Evolutionary conservation across 2,888 invertebrate species (phyloP), one percentile per base, ranked within the genome.

Genomic region (Drosophila kambysellisi): DNA sequence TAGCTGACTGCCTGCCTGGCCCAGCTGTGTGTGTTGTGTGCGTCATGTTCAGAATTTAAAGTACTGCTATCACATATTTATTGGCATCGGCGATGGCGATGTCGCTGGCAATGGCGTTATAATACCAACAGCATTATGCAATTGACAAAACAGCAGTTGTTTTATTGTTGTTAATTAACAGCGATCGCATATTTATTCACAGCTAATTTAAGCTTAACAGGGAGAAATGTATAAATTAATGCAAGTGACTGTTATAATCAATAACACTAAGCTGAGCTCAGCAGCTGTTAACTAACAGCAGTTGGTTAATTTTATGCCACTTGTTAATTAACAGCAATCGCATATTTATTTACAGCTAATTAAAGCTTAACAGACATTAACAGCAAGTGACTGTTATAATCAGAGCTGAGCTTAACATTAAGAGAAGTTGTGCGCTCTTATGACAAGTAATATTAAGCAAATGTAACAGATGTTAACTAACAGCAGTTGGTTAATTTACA

Each of bases 11-110:
- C 32, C 33, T 20, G 53, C 11, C 29, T 20, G 52, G 25, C 54
- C 54, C 54, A 35, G 17, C 54, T 37, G 54, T 54, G 35, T 29
- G 29, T 8, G 37, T 39, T 17, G 29, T 46, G n/a, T 56, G 56
- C 56, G 56, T 39, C 56, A 56, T 56, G 59, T 52, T 43, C 68
- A 56, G 69, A 64, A 79, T 82, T 75, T 71, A 79, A 79, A 79
- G 51, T 79, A 65, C 58, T 51, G 46, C 54, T 60, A 58, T 50
- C 33, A 48, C 63, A 37, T 57, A 59, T 71, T 50, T 70, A 65
- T 59, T 60, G 37, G 29, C 54, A 39, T n/a, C 25, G 46, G 46
- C 46, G 15, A 12, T 12, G 15, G 15, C 37, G 17, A 37, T 17
- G 15, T 7, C 37, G 20, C 7, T 29, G 35, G 41, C 30, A 46